phyloP scores from a whole-genome alignment of 2,797 vertebrate species.

The Crenichthys baileyi region DNA sequence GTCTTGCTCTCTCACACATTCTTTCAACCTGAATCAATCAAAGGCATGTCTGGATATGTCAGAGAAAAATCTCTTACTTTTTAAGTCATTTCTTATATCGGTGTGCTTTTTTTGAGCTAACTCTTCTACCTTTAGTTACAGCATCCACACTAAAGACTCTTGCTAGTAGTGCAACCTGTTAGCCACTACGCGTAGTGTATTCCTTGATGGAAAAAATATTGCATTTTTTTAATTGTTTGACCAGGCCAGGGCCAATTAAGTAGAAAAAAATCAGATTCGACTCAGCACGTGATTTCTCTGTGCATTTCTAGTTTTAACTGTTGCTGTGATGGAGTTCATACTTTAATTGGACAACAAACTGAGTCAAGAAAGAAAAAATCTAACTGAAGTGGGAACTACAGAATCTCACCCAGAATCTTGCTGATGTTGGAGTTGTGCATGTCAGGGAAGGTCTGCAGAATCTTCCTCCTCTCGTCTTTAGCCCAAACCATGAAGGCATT shows the following conservation, averaged over 20 bases:
- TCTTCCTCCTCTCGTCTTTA: constrained; percentile 97
- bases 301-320: background rate
- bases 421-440: constrained; percentile 99
- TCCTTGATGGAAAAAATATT: no score
- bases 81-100: no score
- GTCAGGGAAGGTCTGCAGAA: constrained; percentile 98
- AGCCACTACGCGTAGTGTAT: no score
- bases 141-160: background rate
- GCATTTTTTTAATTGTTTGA: no score
- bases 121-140: background rate
- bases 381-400: background rate
- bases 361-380: background rate
- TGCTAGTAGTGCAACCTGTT: background rate
- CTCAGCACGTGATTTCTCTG: background rate
- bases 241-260: no score
- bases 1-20: background rate
- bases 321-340: background rate
- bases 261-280: background rate
- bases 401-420: constrained; percentile 95
- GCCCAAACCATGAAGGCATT: constrained; percentile 97
- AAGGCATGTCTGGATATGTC: background rate
- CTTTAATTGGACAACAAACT: background rate
- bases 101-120: no score
- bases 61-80: background rate
- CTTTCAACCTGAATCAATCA: background rate